A percentile compares a stretch with the other conserved stretches of the same genome.
Evolutionary conservation across 2,888 invertebrate genomes (phyloP).

Genomic region (Torymus texanus): DNA sequence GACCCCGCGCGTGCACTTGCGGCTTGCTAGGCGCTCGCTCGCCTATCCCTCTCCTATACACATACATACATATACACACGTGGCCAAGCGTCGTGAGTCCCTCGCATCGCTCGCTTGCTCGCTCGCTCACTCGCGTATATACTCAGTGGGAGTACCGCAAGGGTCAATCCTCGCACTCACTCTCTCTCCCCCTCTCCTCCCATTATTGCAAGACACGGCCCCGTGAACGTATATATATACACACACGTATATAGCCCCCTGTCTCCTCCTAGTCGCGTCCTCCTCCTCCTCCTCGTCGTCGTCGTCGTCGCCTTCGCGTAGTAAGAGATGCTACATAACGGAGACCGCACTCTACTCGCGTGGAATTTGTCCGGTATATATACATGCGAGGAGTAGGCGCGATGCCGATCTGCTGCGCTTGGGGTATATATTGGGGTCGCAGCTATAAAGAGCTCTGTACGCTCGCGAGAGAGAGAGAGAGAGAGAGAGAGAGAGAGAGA

Average conservation of each 20-base stretch:
- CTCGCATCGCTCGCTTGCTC: conserved; percentile 39
- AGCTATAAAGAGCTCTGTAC: neutral
- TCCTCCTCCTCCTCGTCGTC: conserved; percentile 1
- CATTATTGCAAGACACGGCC: conserved; percentile 60
- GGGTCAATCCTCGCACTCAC: conserved; percentile 72
- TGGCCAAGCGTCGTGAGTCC: conserved; percentile 36
- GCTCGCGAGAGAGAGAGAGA: no score
- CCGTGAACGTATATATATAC: no score
- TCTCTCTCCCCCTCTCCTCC: conserved; percentile 41
- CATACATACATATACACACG: no score
- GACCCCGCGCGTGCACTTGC: conserved; percentile 66
- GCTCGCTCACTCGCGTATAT: no score
- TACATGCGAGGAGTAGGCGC: neutral
- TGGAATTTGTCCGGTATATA: conserved; percentile 35
- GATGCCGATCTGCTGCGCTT: conserved; percentile 21
- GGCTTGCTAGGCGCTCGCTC: conserved; percentile 3
- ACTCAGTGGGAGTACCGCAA: conserved; percentile 72
- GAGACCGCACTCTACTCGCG: neutral
- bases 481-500: no score
- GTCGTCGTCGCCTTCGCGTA: neutral
- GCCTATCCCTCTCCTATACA: neutral
- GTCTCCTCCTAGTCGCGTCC: neutral
- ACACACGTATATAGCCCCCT: neutral
- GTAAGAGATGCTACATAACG: conserved; percentile 32
- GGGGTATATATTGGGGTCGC: conserved; percentile 19